A percentile compares a stretch with the other conserved stretches of the same genome.
These are phyloP conservation scores for Pherbina coryleti DNA, from an alignment of 2,888 invertebrate species.

Conservation along the genomic window DNA sequence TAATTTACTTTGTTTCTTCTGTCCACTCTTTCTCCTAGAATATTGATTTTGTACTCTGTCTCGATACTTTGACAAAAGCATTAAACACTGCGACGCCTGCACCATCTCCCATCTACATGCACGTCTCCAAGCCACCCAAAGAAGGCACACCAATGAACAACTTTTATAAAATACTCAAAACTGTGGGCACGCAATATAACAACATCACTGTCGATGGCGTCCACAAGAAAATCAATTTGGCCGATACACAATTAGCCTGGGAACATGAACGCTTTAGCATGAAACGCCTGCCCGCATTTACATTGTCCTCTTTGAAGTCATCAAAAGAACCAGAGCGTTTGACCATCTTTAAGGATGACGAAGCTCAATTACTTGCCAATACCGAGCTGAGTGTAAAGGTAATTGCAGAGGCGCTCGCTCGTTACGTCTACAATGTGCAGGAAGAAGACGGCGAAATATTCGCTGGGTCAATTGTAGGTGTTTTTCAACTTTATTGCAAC, in stretches of 20 bases:
- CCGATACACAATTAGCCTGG: slow-evolving; percentile 93
- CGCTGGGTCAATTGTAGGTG: slow-evolving; percentile 80
- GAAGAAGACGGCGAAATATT: slow-evolving; percentile 75
- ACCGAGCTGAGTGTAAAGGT: slow-evolving; percentile 75
- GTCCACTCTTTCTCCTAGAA: slow-evolving; percentile 74
- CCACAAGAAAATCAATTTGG: slow-evolving; percentile 97
- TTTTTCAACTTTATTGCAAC: too few relatives aligned
- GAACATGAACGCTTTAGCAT: slow-evolving; percentile 98
- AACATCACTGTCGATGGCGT: slow-evolving; percentile 76
- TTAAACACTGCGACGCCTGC: slow-evolving; percentile 61
- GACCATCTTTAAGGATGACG: slow-evolving; percentile 64
- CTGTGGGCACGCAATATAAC: slow-evolving; percentile 71
- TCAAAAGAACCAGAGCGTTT: slow-evolving; percentile 64
- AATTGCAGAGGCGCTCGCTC: slow-evolving; percentile 87
- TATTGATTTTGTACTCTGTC: slow-evolving; percentile 88
- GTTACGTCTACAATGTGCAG: slow-evolving; percentile 82
- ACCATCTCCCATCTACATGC: slow-evolving; percentile 76
- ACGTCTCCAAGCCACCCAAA: slow-evolving; percentile 96
- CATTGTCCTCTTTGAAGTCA: slow-evolving; percentile 81
- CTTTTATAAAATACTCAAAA: slow-evolving; percentile 76
- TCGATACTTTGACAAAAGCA: slow-evolving; percentile 83
- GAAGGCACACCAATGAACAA: slow-evolving; percentile 82
- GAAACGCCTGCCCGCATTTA: slow-evolving; percentile 90
- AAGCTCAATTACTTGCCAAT: slow-evolving; percentile 54
- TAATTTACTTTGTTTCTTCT: not conserved